Base-by-base conservation (phyloP, 2,888 invertebrate genomes). In the Synanthedon myopaeformis region DNA sequence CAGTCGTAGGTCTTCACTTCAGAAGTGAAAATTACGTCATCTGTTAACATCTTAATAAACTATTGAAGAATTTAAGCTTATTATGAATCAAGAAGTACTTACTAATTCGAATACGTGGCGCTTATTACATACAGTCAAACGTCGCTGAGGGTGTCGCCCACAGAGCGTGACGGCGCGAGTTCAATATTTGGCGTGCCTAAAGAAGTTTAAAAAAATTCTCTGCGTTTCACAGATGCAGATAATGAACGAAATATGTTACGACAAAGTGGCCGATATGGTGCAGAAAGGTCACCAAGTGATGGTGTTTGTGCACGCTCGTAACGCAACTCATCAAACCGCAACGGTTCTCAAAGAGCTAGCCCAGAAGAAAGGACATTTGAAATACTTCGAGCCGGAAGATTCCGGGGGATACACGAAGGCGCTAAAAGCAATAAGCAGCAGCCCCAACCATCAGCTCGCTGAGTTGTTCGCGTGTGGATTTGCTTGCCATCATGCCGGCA, bases 291-390 rank as follows among this genome's bases (percentile, higher is more conserved):
- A 99, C 75, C 99, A 99, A 89, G 94, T 96, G 0, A 97, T 99
- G 96, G 96, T 99, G 0, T 99, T 99, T 79, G 99, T 99, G 0
- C 99, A 99, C 79, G 97, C 99, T 0, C 91, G 99, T 28, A 99
- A 98, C 88, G 96, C 97, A 10, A 99, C 99, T 0, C 93, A 95
- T 41, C 90, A 94, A 54, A 96, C 96, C 0, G 99, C 98, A 0
- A 92, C 92, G 64, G 90, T 92, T 3, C 78, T 99, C 2, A 92
- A 93, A 56, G 97, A 98, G 64, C 77, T 93, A 58, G 96, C 97
- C 0, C 90, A 92, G 52, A 91, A 93, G 66, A 91, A 92, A 60
- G 93, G 92, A 0, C 92, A 94, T 10, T 82, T 92, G 2, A 89
- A 91, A 14, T 64, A 91, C 11, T 96, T 96, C 63, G 85, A 91